Evolutionary conservation across 2,797 vertebrate species (phyloP), one percentile per base, ranked within the genome.

Genomic region (Tarsius wallacei): DNA sequence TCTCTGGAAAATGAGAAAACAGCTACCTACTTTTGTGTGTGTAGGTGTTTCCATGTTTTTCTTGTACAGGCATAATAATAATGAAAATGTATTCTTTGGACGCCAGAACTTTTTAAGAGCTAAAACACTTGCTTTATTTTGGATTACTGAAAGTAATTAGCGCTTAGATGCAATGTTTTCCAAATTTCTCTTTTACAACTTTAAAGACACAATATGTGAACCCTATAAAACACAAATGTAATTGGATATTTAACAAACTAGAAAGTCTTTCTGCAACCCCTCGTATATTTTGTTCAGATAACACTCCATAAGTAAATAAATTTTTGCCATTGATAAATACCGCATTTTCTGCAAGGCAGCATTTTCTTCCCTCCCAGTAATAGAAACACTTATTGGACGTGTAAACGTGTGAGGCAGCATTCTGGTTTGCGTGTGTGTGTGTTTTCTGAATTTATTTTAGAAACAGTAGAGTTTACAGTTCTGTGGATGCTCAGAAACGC

Each of bases 131-230:
- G 47, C 63, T 91, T 71, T 59, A 53, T 42, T 92, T 89, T 28
- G 14, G 73, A 82, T 89, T 84, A n/a, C 73, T 89, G 90, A 42
- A 90, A 94, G 66, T 31, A 81, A 96, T 77, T 33, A 47, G n/a
- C 57, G 90, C 24, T 64, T 28, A 49, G 28, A 1, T 71, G 31
- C 0, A 28, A 87, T 61, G n/a, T 87, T 93, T 93, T 70, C 57
- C 26, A n/a, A 73, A 42, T 96, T 66, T 90, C 33, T 80, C 51
- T 76, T 49, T 33, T n/a, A 61, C 49, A 55, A 57, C 89, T 85
- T 90, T 83, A 93, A 92, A 93, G 51, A 91, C 61, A 55, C 26
- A 78, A 16, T 26, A 53, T 55, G 4, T 21, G 15, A 84, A 71
- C 21, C 26, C 36, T 55, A n/a, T 7, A 68, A 92, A 81, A 68